Evolutionary conservation across 2,113 vertebrate species (phyloP), one percentile per base, ranked within the genome.

Genomic region (Furnarius figulus): DNA sequence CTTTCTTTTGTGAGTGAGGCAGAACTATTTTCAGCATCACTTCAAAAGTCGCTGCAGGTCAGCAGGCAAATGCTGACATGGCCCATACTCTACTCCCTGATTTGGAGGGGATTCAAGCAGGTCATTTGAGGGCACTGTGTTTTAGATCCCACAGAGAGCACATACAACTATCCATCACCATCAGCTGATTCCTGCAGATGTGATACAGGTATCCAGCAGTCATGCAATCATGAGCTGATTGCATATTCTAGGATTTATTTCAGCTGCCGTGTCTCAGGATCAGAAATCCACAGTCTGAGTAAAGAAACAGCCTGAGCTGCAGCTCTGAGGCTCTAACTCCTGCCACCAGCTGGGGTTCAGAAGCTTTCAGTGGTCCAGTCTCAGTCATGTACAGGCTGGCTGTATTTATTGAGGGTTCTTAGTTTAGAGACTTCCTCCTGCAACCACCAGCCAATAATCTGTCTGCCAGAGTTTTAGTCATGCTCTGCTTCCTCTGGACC

Each of bases 361-460:
- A 37, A 79, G 74, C 20, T 79, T 70, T 77, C 50, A 12, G 30
- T 18, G 37, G 70, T 78, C 30, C 4, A 2, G 65, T 37, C 80
- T 73, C 63, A 86, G 82, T 19, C 6, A 0, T 1, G 0, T 40
- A 16, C 55, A 71, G 44, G 19, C 75, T 71, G 47, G n/a, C 46
- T 72, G 49, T 90, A 66, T 88, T 56, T 89, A 93, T 71, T 67
- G 79, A 88, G 33, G 9, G 6, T 7, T 95, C 72, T 95, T 46
- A 66, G 55, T 74, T 96, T 83, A 70, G 72, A 83, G 61, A 52
- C 56, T 92, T 95, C 39, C 50, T 95, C 72, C 68, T 49, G 78
- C 78, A 86, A 56, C 28, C 58, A 88, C 27, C 25, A 83, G 65
- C 90, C 85, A 92, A 63, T 93, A 95, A 96, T 90, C 82, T 63